phyloP scores from a whole-genome alignment of 2,888 invertebrate species.

The Agriopis aurantiaria region DNA sequence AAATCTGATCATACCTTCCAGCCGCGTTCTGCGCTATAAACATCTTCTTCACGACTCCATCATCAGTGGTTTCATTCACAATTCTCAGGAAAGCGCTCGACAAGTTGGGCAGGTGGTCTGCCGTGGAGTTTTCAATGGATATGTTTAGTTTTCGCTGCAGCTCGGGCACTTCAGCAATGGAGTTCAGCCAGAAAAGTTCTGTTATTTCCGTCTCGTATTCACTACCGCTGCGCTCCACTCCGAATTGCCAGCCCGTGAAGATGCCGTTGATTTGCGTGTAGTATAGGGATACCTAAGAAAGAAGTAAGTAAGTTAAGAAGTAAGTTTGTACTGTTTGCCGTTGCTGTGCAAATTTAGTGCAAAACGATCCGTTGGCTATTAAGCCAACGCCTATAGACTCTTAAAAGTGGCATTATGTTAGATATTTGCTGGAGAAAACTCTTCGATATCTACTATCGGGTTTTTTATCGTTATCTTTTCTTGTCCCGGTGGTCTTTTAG shows the following conservation, averaged over 20 bases:
- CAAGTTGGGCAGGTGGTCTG: conserved; percentile 68
- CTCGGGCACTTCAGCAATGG: conserved; percentile 91
- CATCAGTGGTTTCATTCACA: conserved; percentile 76
- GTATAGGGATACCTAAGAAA: conserved; percentile 88
- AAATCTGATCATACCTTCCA: conserved; percentile 82
- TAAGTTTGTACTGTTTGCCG: not conserved
- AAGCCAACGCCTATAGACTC: too few relatives aligned
- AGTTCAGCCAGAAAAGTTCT: conserved; percentile 91
- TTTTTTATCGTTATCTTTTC: too few relatives aligned
- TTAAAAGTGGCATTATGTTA: too few relatives aligned
- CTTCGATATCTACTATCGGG: too few relatives aligned
- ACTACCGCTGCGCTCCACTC: conserved; percentile 88
- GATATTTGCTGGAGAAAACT: too few relatives aligned
- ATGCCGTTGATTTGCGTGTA: conserved; percentile 93
- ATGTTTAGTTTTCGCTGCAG: conserved; percentile 85
- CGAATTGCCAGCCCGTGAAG: conserved; percentile 90
- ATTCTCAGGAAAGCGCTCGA: conserved; percentile 89
- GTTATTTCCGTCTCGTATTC: conserved; percentile 86
- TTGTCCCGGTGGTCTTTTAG: too few relatives aligned
- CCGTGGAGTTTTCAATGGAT: conserved; percentile 64
- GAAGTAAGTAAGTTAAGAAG: too few relatives aligned
- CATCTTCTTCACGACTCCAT: conserved; percentile 80
- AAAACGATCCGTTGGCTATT: too few relatives aligned
- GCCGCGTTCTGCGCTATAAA: conserved; percentile 94
- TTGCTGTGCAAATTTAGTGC: not conserved